Evolutionary conservation across 2,888 invertebrate genomes (phyloP).

Genomic region (Cylloceria caligata): DNA sequence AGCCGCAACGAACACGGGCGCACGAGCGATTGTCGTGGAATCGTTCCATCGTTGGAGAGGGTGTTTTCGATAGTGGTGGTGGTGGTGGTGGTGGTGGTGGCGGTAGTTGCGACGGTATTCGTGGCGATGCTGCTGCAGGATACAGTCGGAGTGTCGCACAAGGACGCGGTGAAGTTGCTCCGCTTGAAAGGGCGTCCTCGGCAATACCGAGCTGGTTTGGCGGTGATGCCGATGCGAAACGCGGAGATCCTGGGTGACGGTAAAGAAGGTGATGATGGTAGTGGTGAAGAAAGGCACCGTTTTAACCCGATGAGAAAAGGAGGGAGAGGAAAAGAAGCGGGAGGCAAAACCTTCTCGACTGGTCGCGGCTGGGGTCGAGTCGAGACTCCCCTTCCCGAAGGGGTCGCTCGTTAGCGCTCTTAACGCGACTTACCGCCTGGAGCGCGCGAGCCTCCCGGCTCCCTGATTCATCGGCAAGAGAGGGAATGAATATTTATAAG

Average conservation of each 20-base stretch:
- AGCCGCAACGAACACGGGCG: slow-evolving; percentile 28
- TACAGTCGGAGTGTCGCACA: neutral
- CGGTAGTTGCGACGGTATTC: slow-evolving; percentile 21
- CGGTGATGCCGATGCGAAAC: slow-evolving; percentile 1
- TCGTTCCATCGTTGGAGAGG: slow-evolving; percentile 70
- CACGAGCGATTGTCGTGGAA: slow-evolving; percentile 71
- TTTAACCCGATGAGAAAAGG: slow-evolving; percentile 40
- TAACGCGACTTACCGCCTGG: slow-evolving; percentile 84
- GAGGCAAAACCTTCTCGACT: slow-evolving; percentile 53
- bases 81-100: slow-evolving; percentile 20
- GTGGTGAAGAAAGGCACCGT: slow-evolving; percentile 43
- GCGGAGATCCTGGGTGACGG: slow-evolving; percentile 41
- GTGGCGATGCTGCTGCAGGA: slow-evolving; percentile 20
- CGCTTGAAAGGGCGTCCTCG: slow-evolving; percentile 54
- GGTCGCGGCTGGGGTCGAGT: slow-evolving; percentile 39
- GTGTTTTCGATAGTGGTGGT: slow-evolving; percentile 35
- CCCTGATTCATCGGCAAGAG: slow-evolving; percentile 81
- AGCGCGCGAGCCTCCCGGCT: slow-evolving; percentile 75
- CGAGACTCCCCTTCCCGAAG: slow-evolving; percentile 68
- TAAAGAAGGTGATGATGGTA: slow-evolving; percentile 54
- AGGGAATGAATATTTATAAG: slow-evolving; percentile 84
- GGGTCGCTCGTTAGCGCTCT: slow-evolving; percentile 84
- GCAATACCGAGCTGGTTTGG: slow-evolving; percentile 58
- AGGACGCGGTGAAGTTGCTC: slow-evolving; percentile 42
- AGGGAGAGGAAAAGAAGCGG: slow-evolving; percentile 46